Evolutionary conservation across 37 sponge, comb jelly and placozoan genomes (phyloP).

Genomic region (Spongia lamella): DNA sequence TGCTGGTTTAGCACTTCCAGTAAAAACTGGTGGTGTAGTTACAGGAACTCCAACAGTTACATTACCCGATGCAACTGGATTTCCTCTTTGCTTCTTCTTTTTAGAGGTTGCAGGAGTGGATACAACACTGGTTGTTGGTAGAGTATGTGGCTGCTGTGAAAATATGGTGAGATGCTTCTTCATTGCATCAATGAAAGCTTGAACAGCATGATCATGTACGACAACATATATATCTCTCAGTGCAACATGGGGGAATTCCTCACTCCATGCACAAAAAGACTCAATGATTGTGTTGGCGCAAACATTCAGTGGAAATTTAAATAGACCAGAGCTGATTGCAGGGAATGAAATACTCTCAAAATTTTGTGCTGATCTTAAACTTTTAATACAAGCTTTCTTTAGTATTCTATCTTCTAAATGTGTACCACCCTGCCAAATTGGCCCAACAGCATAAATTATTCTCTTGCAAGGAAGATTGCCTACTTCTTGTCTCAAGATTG

Average conservation of each 20-base stretch:
- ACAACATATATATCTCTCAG: constrained; percentile 34
- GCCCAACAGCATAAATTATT: constrained; percentile 67
- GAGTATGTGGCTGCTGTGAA: neutral
- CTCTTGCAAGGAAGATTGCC: constrained; percentile 57
- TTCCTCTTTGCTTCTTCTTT: too few species aligned
- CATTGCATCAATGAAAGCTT: too few species aligned
- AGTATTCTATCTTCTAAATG: constrained; percentile 25
- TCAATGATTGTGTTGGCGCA: constrained; percentile 42
- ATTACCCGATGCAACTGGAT: too few species aligned
- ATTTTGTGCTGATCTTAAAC: constrained; percentile 12
- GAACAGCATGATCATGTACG: constrained; percentile 1
- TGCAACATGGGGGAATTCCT: neutral
- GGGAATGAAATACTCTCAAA: constrained; percentile 58
- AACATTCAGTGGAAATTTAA: constrained; percentile 50
- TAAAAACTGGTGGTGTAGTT: too few species aligned
- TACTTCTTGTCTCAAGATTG: constrained; percentile 29
- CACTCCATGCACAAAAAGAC: constrained; percentile 22
- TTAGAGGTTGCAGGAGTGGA: too few species aligned
- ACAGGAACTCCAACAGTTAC: too few species aligned
- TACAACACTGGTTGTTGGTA: neutral
- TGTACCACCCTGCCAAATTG: constrained; percentile 25
- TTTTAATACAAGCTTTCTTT: constrained; percentile 11
- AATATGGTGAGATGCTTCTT: too few species aligned
- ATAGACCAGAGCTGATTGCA: constrained; percentile 70
- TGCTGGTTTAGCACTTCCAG: too few species aligned